Evolutionary conservation across 2,113 vertebrate genomes (phyloP), one percentile per base, ranked within the genome.

Genomic region (Catharus bicknelli): DNA sequence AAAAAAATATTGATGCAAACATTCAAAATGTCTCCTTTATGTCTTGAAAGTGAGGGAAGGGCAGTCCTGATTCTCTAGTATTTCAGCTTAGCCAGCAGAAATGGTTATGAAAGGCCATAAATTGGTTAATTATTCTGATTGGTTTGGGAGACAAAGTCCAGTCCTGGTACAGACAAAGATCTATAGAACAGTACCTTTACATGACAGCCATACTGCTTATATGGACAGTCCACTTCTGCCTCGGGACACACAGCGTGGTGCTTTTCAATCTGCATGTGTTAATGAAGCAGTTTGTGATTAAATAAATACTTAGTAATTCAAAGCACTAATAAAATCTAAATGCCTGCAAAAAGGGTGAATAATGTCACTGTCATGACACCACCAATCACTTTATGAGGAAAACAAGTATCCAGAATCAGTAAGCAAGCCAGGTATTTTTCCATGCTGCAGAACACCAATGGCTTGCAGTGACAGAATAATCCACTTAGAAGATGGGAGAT

Each of bases 141-240:
- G 47, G 15, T 74, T 91, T 91, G 38, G 62, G 45, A 91, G 32
- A 77, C 55, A 68, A 68, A 85, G 59, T 50, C 30, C 43, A 90
- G 38, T 17, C 45, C 43, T 18, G 45, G 26, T 29, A 54, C 20
- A 83, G 50, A 79, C 4, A 45, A 64, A 74, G n/a, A 89, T 55
- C 26, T 43, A 15, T 19, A 36, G 34, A 73, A 48, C 80, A 7
- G 88, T 97, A 99, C 98, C 98, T 98, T 98, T 51, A 97, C 85
- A 61, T 92, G 83, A 79, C 98, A 99, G 96, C 98, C 98, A 0
- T 98, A 98, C 87, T 96, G 97, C 90, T 97, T 98, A 50, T 98
- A 99, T 0, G 97, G 97, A 91, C 98, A 99, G 90, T 98, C 98
- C 67, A 97, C 97, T 83, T 98, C 97, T 17, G 97, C 96, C 82